phyloP scores from a whole-genome alignment of 1,140 invertebrate species.

The Drosophila orena region DNA sequence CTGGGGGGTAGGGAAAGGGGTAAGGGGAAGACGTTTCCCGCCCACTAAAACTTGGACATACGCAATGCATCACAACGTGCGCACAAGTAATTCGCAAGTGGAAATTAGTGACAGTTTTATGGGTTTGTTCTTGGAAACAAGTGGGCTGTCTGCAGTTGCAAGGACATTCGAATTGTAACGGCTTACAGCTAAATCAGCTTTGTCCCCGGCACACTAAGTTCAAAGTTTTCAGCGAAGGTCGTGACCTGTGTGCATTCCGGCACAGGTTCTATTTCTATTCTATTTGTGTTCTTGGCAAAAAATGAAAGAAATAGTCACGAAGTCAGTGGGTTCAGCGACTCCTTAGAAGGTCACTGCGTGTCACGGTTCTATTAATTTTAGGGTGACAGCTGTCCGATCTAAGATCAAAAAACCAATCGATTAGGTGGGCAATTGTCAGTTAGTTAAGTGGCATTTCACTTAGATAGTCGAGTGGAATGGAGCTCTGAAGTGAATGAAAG shows the following conservation, averaged over 20 bases:
- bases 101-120: slow-evolving; percentile 65
- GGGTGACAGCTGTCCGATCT: not conserved
- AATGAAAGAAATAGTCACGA: not conserved
- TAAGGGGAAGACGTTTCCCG: slow-evolving; percentile 11
- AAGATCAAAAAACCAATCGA: slow-evolving; percentile 8
- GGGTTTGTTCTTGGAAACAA: slow-evolving; percentile 55
- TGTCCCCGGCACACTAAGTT: slow-evolving; percentile 34
- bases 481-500: not conserved
- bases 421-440: not conserved
- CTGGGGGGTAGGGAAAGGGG: not conserved
- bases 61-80: slow-evolving; percentile 16
- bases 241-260: slow-evolving; percentile 17
- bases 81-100: slow-evolving; percentile 22
- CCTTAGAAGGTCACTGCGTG: slow-evolving; percentile 15
- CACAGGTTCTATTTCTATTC: not conserved
- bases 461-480: not conserved
- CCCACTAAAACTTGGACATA: slow-evolving; percentile 22
- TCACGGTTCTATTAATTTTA: slow-evolving; percentile 4
- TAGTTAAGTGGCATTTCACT: slow-evolving; percentile 2
- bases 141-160: slow-evolving; percentile 15
- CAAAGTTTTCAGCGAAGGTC: slow-evolving; percentile 52
- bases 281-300: not conserved
- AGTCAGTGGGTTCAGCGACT: slow-evolving; percentile 20
- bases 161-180: slow-evolving; percentile 5
- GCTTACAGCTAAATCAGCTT: not conserved